Evolutionary conservation across 2,113 vertebrate genomes (phyloP).

Genomic region (Vanacampus margaritifer): DNA sequence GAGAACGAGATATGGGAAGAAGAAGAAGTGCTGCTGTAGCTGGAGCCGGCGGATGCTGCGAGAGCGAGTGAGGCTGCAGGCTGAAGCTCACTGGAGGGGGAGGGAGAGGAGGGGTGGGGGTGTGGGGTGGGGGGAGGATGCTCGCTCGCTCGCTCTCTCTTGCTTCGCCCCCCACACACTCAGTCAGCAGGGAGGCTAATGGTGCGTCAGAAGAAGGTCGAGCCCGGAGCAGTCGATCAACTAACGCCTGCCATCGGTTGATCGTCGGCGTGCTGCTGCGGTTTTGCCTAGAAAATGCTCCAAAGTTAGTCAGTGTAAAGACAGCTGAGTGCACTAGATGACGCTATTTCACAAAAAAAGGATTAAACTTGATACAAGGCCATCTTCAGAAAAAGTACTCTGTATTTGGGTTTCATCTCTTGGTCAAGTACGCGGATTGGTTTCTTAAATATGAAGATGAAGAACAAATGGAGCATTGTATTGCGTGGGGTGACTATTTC

Average conservation of each 20-base stretch:
- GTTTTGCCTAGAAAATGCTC: background rate
- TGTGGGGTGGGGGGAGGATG: background rate
- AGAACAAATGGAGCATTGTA: too few species aligned
- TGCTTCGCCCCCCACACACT: background rate
- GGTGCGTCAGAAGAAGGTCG: background rate
- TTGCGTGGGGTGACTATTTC: too few species aligned
- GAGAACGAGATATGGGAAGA: background rate
- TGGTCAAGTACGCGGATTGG: too few species aligned
- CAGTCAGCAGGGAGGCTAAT: background rate
- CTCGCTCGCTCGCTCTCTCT: background rate
- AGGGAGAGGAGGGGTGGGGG: background rate
- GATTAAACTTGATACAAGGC: background rate
- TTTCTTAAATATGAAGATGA: too few species aligned
- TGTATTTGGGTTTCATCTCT: too few species aligned
- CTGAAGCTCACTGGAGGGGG: background rate
- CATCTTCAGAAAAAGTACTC: too few species aligned
- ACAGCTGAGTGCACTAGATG: background rate
- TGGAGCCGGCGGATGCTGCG: background rate
- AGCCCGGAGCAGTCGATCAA: background rate
- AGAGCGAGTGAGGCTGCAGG: background rate
- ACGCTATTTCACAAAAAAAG: background rate
- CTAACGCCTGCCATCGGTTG: background rate
- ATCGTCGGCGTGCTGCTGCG: background rate
- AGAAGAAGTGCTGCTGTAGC: background rate
- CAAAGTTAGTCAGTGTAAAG: background rate